Evolutionary conservation across 2,113 vertebrate genomes (phyloP), one percentile per base, ranked within the genome.

Genomic region (Microcebus griseorufus): DNA sequence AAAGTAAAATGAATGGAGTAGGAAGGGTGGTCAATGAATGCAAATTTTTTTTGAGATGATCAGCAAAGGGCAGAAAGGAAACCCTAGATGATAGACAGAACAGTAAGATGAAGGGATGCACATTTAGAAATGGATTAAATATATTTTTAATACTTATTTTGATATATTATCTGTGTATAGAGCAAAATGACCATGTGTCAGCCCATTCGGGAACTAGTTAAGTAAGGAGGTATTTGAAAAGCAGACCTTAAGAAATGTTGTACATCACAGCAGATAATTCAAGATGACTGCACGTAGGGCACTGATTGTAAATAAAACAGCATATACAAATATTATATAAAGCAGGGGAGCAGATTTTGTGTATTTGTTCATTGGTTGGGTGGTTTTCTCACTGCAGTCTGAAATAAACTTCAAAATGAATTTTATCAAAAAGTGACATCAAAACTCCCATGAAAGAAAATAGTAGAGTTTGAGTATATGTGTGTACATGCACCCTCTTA

Each of bases 401-500:
- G 20, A 89, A 95, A 94, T 87, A 95, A 97, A 5, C 25, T 93
- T 93, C 70, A 89, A 73, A 96, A 86, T 67, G 1, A 73, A 83
- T 92, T 94, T 88, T 88, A 82, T 78, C 65, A 73, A 90, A 93
- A 94, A 84, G 51, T 37, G 17, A 51, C 58, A 48, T 78, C 32
- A 82, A 88, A 95, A 73, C 9, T 48, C 20, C 60, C n/a, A 92
- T 4, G 6, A 51, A 91, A 76, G 17, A 39, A 95, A 86, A 95
- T 1, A 67, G 58, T 16, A 5, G 18, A 60, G 34, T 12, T 9
- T 16, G 1, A 0, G 10, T n/a, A 20, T 1, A 20, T 1, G 45
- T 7, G 9, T 37, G 25, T 14, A 80, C 6, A 42, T 23, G 39
- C 16, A 72, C 29, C 25, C 25, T n/a, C 32, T 92, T 53, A 70